Conservation (phyloP, 2,113 vertebrate genomes). For the Chrysemys picta region DNA sequence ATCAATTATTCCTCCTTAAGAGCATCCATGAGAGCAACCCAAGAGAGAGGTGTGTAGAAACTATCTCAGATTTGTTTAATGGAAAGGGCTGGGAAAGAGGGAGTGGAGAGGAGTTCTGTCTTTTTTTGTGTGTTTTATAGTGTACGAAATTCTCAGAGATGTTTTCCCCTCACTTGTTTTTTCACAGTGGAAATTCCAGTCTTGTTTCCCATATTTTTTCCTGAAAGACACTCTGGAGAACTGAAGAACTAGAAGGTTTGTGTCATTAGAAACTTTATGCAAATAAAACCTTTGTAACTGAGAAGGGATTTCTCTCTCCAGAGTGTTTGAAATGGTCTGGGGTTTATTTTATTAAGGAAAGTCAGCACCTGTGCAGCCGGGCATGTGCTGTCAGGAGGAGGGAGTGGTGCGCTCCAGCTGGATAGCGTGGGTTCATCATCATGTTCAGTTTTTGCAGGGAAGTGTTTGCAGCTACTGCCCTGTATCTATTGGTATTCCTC, state of each 20-base stretch:
- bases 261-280: neutral
- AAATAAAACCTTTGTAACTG: neutral
- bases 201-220: neutral
- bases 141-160: neutral
- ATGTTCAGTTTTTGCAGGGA: no score
- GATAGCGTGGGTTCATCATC: no score
- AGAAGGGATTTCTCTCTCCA: neutral
- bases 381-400: no score
- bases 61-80: neutral
- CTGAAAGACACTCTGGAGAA: neutral
- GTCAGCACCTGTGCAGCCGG: no score
- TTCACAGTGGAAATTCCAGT: neutral
- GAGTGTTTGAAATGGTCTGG: neutral
- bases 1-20: neutral
- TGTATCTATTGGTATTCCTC: no score
- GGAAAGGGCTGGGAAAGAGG: neutral
- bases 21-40: neutral
- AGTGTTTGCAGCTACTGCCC: no score
- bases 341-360: neutral
- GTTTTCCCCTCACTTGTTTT: neutral
- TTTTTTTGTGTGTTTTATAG: neutral
- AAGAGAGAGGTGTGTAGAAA: accelerated
- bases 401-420: no score
- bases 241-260: neutral
- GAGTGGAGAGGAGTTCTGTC: neutral